Base-by-base conservation (phyloP, 1,140 invertebrate genomes). In the Drosophila sulfurigaster region DNA sequence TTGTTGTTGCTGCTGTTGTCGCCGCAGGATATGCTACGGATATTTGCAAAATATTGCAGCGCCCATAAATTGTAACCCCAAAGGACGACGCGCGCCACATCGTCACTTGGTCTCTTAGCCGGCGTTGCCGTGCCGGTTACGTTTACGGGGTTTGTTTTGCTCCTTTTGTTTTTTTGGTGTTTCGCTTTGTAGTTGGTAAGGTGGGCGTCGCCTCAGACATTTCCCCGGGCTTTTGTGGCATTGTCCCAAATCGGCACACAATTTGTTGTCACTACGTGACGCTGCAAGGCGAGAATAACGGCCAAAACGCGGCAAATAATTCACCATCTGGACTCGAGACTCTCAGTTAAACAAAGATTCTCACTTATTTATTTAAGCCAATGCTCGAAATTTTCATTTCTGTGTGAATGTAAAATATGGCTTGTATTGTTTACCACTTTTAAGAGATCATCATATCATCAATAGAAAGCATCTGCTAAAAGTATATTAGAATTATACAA, bases 31-130 rank as follows among this genome's bases (percentile, higher is more conserved):
- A 89, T 89, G 78, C 85, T 75, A 88, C 62, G 81, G 85, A 83
- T 88, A 85, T 88, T 88, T 88, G 85, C 85, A 89, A 88, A 88
- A 88, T 88, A 88, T 88, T 88, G 85, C 85, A 89, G 78, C 81
- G 71, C 77, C 85, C 83, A 88, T 88, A 88, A 88, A 88, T 88
- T 89, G 78, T 80, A 78, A 38, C 20, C 73, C 82, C 75, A 79
- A 87, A 87, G 82, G 70, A 78, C 35, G 35, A 25, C 67, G 60
- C 32, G 54, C 51, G 51, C 67, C 59, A 71, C 35, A 75, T 63
- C 68, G 71, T 62, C 71, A 74, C 65, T 69, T 41, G 63, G 46
- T 25, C 35, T 41, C 11, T 25, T 45, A 10, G 15, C 46, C 28
- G 25, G 41, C 41, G n/a, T n/a, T 43, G n/a, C 11, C 41, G 41